Evolutionary conservation across 2,888 invertebrate species (phyloP).

Genomic region (Parnassius apollo): DNA sequence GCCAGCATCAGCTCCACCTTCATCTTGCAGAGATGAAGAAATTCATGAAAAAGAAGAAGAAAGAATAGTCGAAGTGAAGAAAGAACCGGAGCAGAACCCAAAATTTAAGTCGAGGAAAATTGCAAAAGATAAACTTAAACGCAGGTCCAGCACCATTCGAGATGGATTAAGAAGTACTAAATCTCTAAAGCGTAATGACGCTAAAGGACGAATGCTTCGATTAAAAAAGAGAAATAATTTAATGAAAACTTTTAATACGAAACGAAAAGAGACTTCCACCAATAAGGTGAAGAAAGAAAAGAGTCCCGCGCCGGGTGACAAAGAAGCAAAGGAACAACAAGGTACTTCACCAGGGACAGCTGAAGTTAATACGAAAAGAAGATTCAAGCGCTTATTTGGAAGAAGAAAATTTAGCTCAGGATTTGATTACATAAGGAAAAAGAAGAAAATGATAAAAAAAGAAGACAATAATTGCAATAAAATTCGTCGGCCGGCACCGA

Average conservation of each 20-base stretch:
- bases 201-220: slow-evolving; percentile 67
- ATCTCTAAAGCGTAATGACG: slow-evolving; percentile 70
- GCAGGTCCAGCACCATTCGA: slow-evolving; percentile 69
- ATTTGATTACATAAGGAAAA: slow-evolving; percentile 94
- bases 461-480: slow-evolving; percentile 70
- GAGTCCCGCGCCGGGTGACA: slow-evolving; percentile 57
- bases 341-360: slow-evolving; percentile 46
- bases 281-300: slow-evolving; percentile 62
- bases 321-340: slow-evolving; percentile 68
- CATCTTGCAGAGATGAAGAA: slow-evolving; percentile 79
- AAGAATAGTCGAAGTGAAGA: slow-evolving; percentile 51
- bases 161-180: slow-evolving; percentile 74
- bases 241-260: slow-evolving; percentile 65
- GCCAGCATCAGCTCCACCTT: slow-evolving; percentile 91
- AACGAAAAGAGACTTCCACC: slow-evolving; percentile 63
- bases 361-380: slow-evolving; percentile 72
- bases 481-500: slow-evolving; percentile 70
- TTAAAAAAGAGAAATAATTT: slow-evolving; percentile 74
- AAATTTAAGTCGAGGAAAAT: slow-evolving; percentile 69
- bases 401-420: slow-evolving; percentile 90
- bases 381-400: slow-evolving; percentile 84
- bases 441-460: slow-evolving; percentile 86
- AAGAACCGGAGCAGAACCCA: slow-evolving; percentile 56
- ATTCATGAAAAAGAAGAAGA: slow-evolving; percentile 52
- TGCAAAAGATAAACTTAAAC: slow-evolving; percentile 63